Evolutionary conservation across 1,140 invertebrate genomes (phyloP).

Genomic region (Amyelois transitella): DNA sequence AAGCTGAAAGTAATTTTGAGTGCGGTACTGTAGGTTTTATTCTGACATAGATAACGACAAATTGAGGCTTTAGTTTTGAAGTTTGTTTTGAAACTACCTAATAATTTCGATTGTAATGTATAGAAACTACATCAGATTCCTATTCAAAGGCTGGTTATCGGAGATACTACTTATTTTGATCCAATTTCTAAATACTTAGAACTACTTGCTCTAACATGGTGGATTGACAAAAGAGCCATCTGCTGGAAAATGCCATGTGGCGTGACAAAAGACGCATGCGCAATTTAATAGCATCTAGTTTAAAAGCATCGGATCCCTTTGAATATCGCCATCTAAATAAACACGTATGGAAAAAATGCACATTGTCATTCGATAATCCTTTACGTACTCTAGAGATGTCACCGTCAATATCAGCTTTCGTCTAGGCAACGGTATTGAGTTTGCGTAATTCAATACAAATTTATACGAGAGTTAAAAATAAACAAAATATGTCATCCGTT

Average conservation of each 20-base stretch:
- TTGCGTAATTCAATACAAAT: constrained; percentile 69
- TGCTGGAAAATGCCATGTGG: constrained; percentile 67
- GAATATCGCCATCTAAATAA: constrained; percentile 47
- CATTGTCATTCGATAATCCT: constrained; percentile 73
- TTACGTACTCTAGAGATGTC: constrained; percentile 68
- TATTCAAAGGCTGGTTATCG: not conserved
- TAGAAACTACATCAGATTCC: too few species aligned
- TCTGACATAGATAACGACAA: not conserved
- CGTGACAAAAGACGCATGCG: constrained; percentile 61
- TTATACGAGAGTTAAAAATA: constrained; percentile 17
- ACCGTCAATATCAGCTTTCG: constrained; percentile 68
- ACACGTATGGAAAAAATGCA: constrained; percentile 54
- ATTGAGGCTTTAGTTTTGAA: too few species aligned
- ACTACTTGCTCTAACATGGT: constrained; percentile 33
- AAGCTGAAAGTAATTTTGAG: not conserved
- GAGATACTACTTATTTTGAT: not conserved
- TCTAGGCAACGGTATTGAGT: constrained; percentile 64
- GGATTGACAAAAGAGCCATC: constrained; percentile 58
- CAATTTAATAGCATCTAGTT: constrained; percentile 72
- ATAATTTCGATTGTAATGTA: too few species aligned
- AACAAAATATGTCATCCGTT: not conserved
- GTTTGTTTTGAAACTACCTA: too few species aligned
- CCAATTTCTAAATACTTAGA: constrained; percentile 12
- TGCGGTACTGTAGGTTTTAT: not conserved
- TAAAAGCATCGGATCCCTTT: constrained; percentile 50